Evolutionary conservation across 1,140 invertebrate genomes (phyloP).

Genomic region (Lordiphosa collinella): DNA sequence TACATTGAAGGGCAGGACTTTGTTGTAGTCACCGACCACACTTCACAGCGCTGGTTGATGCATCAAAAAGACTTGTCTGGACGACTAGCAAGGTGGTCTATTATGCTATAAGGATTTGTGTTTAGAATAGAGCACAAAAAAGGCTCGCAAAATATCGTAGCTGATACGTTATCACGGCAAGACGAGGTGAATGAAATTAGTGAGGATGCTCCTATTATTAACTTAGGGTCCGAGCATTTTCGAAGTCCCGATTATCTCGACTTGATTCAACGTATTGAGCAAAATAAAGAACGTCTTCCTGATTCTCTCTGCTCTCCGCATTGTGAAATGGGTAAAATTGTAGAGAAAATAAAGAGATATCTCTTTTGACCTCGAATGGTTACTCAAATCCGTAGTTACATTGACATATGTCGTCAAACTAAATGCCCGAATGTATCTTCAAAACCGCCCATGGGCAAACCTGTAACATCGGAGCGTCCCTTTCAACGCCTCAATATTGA

Average conservation of each 20-base stretch:
- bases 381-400: too few species aligned
- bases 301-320: neutral
- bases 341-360: too few species aligned
- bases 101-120: neutral
- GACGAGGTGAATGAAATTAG: neutral
- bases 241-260: neutral
- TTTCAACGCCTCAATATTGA: conserved; percentile 1
- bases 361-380: too few species aligned
- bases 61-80: neutral
- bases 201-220: neutral
- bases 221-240: neutral
- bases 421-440: neutral
- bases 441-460: neutral
- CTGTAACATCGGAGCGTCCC: neutral
- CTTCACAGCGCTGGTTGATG: too few species aligned
- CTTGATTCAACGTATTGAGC: neutral
- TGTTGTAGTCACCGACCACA: too few species aligned
- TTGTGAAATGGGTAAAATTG: too few species aligned
- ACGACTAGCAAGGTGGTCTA: neutral
- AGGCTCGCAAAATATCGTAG: neutral
- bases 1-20: too few species aligned
- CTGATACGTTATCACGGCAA: neutral
- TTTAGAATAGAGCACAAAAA: neutral
- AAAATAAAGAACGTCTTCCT: neutral
- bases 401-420: neutral